Base-by-base conservation (phyloP, 2,113 vertebrate genomes). In the Rhea pennata region DNA sequence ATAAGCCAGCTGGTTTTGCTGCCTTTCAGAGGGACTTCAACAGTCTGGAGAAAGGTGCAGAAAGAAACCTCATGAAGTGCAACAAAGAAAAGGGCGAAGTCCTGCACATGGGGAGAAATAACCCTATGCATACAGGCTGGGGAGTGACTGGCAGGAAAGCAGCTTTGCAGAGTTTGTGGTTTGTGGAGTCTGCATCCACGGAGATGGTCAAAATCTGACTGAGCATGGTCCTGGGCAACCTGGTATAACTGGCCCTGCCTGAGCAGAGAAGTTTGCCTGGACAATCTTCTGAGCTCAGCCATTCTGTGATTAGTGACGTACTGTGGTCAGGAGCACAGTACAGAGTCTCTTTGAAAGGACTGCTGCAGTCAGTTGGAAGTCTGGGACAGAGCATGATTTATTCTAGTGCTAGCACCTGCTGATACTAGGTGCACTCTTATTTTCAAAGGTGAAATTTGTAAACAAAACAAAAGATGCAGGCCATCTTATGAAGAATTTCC, bases 51-150 rank as follows among this genome's bases (percentile, higher is more conserved):
- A 54, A 73, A 73, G n/a, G n/a, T 90, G 46, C 53, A 44, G 65
- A 0, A 33, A 16, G 46, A 50, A 19, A 75, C 82, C 9, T 69
- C 39, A 59, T 53, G 67, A 51, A 65, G 42, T 29, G 67, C 12
- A 62, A 61, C 67, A 77, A 56, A 73, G 78, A 36, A 36, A 36
- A 73, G 82, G 42, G 10, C 23, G 39, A 17, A 69, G 31, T 15
- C 48, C 29, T 92, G 53, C 62, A 44, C 26, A 11, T 62, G 36
- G 39, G 24, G 19, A 54, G n/a, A 42, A 36, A 59, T 53, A 65
- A 65, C 10, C 5, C 33, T 26, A 13, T 10, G 71, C 13, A 24
- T 27, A 33, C 0, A 0, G 56, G 31, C 27, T 84, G 50, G 20
- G 39, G 14, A 19, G 24, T 33, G 74, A 20, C 3, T 39, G 58